phyloP scores from a whole-genome alignment of 2,888 invertebrate genomes.

The Hypolimnas misippus region DNA sequence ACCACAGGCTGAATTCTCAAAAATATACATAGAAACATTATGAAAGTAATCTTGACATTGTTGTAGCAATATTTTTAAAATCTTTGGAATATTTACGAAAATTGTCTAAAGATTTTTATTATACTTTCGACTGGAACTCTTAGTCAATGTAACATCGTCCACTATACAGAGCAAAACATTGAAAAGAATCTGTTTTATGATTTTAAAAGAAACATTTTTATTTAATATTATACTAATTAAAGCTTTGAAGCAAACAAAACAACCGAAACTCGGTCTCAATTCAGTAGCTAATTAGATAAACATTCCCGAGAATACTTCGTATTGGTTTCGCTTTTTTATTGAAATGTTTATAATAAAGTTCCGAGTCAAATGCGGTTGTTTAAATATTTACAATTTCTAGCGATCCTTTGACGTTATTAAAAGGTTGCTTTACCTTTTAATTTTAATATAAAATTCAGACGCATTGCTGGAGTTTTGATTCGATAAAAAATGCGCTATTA shows the following conservation, averaged over 20 bases:
- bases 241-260: not conserved
- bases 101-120: not conserved
- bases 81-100: constrained; percentile 5
- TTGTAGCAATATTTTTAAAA: constrained; percentile 10
- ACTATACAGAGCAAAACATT: not conserved
- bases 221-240: not conserved
- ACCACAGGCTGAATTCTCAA: not conserved
- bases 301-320: not conserved
- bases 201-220: not conserved
- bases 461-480: not conserved
- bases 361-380: constrained; percentile 4
- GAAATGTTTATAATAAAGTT: constrained; percentile 9
- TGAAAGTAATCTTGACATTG: constrained; percentile 10
- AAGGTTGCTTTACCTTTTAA: not conserved
- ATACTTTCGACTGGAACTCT: no score
- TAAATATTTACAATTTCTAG: constrained; percentile 13
- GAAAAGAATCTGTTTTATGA: not conserved
- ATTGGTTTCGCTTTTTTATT: constrained; percentile 1
- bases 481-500: constrained; percentile 1
- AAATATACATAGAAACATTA: constrained; percentile 11
- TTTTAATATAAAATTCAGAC: no score
- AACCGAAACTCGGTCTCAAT: not conserved
- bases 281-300: constrained; percentile 1
- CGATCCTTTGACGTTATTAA: constrained; percentile 17
- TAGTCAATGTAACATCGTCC: no score